These are phyloP conservation scores for Lycaena phlaeas DNA, from an alignment of 2,888 invertebrate species.

Conservation along the genomic window DNA sequence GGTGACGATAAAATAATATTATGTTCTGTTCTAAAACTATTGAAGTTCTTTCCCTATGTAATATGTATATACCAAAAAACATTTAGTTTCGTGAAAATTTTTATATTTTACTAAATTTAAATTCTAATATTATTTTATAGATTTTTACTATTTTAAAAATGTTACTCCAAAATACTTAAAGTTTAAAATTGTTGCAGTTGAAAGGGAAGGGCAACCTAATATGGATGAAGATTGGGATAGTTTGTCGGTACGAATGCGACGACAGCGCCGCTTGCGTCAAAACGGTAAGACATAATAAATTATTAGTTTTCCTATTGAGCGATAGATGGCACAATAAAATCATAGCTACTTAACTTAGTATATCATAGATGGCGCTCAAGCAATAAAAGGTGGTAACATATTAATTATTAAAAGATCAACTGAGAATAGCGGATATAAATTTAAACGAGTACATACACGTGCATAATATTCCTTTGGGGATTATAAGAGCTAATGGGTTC, in stretches of 20 bases:
- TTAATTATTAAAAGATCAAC: not conserved
- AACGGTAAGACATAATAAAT: conserved; percentile 38
- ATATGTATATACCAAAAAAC: too few relatives aligned
- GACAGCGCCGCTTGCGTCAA: conserved; percentile 70
- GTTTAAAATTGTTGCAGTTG: conserved; percentile 46
- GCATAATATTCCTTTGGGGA: not conserved
- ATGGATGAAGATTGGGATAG: conserved; percentile 87
- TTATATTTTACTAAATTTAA: too few relatives aligned
- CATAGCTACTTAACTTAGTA: not conserved
- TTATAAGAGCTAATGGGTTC: not conserved
- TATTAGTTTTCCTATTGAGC: conserved; percentile 19
- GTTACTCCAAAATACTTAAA: too few relatives aligned
- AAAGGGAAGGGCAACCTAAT: conserved; percentile 73
- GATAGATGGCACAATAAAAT: conserved; percentile 23
- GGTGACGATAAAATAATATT: too few relatives aligned
- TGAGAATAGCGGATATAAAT: not conserved
- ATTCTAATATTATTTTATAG: too few relatives aligned
- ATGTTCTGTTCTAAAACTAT: too few relatives aligned
- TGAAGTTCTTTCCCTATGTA: too few relatives aligned
- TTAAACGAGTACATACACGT: too few relatives aligned
- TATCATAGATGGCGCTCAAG: not conserved
- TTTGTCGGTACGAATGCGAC: conserved; percentile 81
- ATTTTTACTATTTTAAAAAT: too few relatives aligned
- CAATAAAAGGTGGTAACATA: not conserved
- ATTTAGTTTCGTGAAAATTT: too few relatives aligned